phyloP scores from a whole-genome alignment of 2,888 invertebrate genomes.

The Cheilosia variabilis region DNA sequence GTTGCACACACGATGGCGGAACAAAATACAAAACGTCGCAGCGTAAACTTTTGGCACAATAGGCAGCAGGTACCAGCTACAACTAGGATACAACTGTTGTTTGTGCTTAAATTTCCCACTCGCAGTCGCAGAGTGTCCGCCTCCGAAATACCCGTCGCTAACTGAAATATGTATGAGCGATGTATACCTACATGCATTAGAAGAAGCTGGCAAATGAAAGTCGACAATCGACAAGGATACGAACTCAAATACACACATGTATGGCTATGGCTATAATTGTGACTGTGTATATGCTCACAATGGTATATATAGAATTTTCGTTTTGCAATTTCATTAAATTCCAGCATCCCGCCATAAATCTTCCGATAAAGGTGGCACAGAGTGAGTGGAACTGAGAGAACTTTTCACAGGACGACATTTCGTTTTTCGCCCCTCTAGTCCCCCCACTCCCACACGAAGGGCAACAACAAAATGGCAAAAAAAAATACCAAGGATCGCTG shows the following conservation, averaged over 20 bases:
- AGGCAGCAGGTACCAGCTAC: conserved; percentile 9
- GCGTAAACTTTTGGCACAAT: conserved; percentile 47
- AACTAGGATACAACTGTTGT: conserved; percentile 64
- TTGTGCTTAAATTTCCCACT: conserved; percentile 58
- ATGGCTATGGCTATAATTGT: conserved; percentile 56
- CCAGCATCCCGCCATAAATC: conserved; percentile 84
- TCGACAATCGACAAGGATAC: conserved; percentile 72
- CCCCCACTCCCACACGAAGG: conserved; percentile 8
- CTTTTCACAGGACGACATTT: conserved; percentile 72
- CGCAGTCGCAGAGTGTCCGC: conserved; percentile 33
- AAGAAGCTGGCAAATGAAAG: conserved; percentile 67
- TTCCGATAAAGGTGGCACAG: conserved; percentile 77
- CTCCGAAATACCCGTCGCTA: conserved; percentile 34
- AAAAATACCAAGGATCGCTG: conserved; percentile 27
- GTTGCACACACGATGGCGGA: conserved; percentile 17
- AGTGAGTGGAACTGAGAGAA: conserved; percentile 41
- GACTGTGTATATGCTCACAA: conserved; percentile 33
- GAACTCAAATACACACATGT: conserved; percentile 12
- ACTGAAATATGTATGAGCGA: conserved; percentile 49
- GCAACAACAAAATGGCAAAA: conserved; percentile 8
- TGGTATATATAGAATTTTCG: conserved; percentile 81
- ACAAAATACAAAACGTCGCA: conserved; percentile 41
- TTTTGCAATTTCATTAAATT: conserved; percentile 84
- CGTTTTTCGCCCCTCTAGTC: conserved; percentile 45
- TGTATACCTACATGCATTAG: conserved; percentile 53